Evolutionary conservation across 2,113 vertebrate genomes (phyloP), one percentile per base, ranked within the genome.

Genomic region (Ptilorrhoa leucosticta): DNA sequence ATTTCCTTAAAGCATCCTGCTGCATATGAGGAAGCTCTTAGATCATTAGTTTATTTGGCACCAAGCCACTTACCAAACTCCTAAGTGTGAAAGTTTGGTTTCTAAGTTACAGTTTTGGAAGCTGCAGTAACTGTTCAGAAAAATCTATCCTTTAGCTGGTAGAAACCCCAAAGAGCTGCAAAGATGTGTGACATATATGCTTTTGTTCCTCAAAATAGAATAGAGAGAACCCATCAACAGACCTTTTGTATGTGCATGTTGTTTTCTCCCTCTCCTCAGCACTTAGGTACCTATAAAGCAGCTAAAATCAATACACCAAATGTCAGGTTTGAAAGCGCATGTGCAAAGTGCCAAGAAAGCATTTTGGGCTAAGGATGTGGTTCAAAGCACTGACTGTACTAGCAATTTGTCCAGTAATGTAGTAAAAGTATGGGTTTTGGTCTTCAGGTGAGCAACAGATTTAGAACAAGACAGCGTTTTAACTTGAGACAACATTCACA

Each of bases 221-320:
- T 60, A 76, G 84, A 75, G n/a, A 86, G 51, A 82, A 44, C n/a
- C 23, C 42, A 71, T 64, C 50, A 82, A 35, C 45, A 85, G 45
- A 79, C 40, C 37, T 87, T 89, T 76, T 58, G 15, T 70, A 56
- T 47, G n/a, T 61, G 22, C n/a, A 10, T 60, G 27, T 68, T 89
- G 48, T 71, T 89, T 94, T 71, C 61, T 94, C 84, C 47, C 44
- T 90, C 53, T 56, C 20, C 77, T 85, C 65, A 71, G 77, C 37
- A 72, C 48, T 71, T 83, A 47, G 66, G 40, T 76, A 50, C 61
- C 73, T 76, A 17, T 75, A 72, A 89, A 87, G 40, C 50, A 65
- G 53, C 53, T 37, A 94, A 89, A 93, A 89, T 72, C 87, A 89
- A 91, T 69, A 84, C 78, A 53, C 21, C 13, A 92, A 94, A 97